Evolutionary conservation across 2,113 vertebrate species (phyloP), one percentile per base, ranked within the genome.

Genomic region (Ptilorrhoa leucosticta): DNA sequence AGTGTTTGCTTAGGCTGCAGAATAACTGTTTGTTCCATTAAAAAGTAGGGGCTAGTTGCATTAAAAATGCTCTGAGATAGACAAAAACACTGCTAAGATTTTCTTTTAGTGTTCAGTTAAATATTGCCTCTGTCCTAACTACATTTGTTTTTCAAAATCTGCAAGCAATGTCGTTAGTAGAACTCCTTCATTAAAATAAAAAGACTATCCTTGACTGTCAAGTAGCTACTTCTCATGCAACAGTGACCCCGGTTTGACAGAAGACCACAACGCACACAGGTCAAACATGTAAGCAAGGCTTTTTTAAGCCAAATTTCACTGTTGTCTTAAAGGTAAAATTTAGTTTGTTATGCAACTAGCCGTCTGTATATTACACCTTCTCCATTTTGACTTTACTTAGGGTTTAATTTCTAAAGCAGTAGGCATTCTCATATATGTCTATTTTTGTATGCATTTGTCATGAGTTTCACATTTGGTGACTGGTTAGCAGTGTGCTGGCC

Each of bases 311-410:
- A 95, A 96, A 97, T 97, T 97, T 98, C 97, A 98, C 98, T 97
- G 94, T 96, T 97, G 96, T 97, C 97, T 97, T 96, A 94, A 98
- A 98, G 97, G 96, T 97, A 96, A 89, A 97, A 96, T 95, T 96
- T 82, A 97, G 93, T 96, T 97, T 51, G 92, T 98, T 98, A 97
- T 97, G 98, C 98, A 98, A 98, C 98, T 98, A 98, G 98, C 98
- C 97, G n/a, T 97, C 97, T 97, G 96, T 97, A 83, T 97, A 91
- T 97, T 96, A 98, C 92, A 98, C 98, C 97, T 98, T 98, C 98
- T 98, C 98, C 98, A 98, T 98, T 98, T 98, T 98, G 98, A 98
- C 98, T 98, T 98, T 96, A 98, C 95, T 97, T 93, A 92, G 92
- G 92, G 96, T 97, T 97, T 95, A 94, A 96, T 96, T 96, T 97